Evolutionary conservation across 2,888 invertebrate species (phyloP).

Genomic region (Plebejus argus): DNA sequence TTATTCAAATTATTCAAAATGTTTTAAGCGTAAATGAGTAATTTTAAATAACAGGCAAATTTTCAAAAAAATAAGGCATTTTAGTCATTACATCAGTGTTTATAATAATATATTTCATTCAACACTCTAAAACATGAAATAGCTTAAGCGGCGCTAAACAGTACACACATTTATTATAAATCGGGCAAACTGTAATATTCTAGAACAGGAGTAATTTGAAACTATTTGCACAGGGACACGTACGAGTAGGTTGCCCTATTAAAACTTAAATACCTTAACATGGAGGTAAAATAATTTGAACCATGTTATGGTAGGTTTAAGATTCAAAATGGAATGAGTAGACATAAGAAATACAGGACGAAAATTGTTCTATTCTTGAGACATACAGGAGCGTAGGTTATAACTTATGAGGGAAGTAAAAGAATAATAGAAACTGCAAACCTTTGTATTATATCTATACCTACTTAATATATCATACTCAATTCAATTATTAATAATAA

Average conservation of each 20-base stretch:
- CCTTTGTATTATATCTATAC: too few relatives aligned
- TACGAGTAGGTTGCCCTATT: slow-evolving; percentile 45
- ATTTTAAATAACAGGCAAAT: too few relatives aligned
- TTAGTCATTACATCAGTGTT: too few relatives aligned
- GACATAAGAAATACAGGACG: slow-evolving; percentile 24
- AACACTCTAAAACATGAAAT: neutral
- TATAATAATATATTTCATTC: neutral
- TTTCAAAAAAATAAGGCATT: too few relatives aligned
- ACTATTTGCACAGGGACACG: slow-evolving; percentile 41
- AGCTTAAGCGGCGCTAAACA: slow-evolving; percentile 12
- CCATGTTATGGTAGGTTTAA: neutral
- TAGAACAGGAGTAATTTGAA: slow-evolving; percentile 41
- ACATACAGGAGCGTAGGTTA: neutral
- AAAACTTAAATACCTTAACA: slow-evolving; percentile 43
- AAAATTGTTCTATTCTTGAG: slow-evolving; percentile 22
- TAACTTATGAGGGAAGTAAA: neutral
- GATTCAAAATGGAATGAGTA: neutral
- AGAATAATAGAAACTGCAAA: neutral
- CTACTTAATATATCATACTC: too few relatives aligned
- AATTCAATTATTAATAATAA: too few relatives aligned
- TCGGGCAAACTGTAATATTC: slow-evolving; percentile 23
- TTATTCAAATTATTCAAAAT: too few relatives aligned
- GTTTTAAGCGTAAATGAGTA: too few relatives aligned
- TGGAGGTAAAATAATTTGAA: neutral
- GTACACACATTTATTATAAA: neutral